These are phyloP conservation scores for Syrmaticus mikado DNA, from an alignment of 2,113 vertebrate genomes.

Conservation along the genomic window DNA sequence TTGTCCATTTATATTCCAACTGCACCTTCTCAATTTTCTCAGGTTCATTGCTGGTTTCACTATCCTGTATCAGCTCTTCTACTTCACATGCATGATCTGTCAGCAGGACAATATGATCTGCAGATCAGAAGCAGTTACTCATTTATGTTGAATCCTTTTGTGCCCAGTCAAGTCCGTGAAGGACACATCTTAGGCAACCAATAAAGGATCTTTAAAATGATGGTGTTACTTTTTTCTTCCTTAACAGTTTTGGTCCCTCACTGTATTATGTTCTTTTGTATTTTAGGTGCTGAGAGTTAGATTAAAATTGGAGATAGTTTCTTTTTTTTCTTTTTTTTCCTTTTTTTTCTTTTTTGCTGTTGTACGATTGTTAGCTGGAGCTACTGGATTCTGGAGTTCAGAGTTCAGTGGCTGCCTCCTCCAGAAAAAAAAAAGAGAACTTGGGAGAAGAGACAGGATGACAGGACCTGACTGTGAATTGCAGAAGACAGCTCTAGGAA, in stretches of 20 bases:
- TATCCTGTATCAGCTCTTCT: slow-evolving; percentile 10
- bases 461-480: not conserved
- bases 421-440: not conserved
- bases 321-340: not conserved
- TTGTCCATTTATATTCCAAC: slow-evolving; percentile 36
- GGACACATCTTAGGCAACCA: slow-evolving; percentile 12
- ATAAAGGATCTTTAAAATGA: not conserved
- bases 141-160: slow-evolving; percentile 36
- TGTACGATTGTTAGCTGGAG: not conserved
- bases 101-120: slow-evolving; percentile 48
- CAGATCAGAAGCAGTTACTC: slow-evolving; percentile 36
- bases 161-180: slow-evolving; percentile 45
- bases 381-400: not conserved
- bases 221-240: not conserved
- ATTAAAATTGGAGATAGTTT: slow-evolving; percentile 48
- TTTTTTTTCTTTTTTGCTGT: not conserved
- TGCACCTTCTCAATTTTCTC: slow-evolving; percentile 5
- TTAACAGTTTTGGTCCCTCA: not conserved
- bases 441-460: not conserved
- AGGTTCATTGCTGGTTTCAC: slow-evolving; percentile 45
- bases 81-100: slow-evolving; percentile 41
- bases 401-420: not conserved
- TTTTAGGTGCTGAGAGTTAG: slow-evolving; percentile 25
- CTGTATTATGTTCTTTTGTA: not conserved
- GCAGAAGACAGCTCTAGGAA: not conserved